Conservation (phyloP, 1,140 invertebrate genomes). For the Ceratitis capitata region DNA sequence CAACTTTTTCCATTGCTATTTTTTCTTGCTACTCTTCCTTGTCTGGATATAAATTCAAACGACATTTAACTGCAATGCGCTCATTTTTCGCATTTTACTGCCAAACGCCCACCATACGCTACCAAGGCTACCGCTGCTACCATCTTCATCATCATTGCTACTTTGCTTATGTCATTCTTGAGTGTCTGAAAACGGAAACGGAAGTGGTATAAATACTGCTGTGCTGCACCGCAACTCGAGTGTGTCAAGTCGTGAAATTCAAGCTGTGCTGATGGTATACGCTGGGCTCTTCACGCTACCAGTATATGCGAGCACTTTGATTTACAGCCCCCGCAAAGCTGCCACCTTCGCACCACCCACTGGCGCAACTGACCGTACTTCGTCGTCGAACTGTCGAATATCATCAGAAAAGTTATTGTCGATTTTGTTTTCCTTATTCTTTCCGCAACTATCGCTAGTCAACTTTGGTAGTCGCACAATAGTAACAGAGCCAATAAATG, state of each 20-base stretch:
- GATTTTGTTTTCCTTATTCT: too few species aligned
- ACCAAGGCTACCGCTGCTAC: neutral
- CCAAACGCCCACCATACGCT: neutral
- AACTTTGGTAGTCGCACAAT: neutral
- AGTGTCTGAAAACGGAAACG: neutral
- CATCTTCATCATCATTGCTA: neutral
- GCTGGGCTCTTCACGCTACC: neutral
- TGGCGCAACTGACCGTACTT: neutral
- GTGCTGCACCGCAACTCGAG: neutral
- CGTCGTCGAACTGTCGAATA: conserved; percentile 17
- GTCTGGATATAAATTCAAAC: neutral
- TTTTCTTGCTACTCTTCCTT: neutral
- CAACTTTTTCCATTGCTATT: neutral
- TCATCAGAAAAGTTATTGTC: neutral
- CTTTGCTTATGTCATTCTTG: neutral
- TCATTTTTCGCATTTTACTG: neutral
- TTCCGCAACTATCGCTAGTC: neutral
- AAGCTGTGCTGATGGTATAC: neutral
- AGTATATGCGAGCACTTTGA: too few species aligned
- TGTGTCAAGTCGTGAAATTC: neutral
- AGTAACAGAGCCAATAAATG: neutral
- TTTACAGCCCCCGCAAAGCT: neutral
- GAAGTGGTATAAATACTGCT: conserved; percentile 26
- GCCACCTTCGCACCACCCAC: neutral
- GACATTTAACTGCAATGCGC: neutral